Base-by-base conservation (phyloP, 92 coral and sea anemone species). In the Galaxea fascicularis region DNA sequence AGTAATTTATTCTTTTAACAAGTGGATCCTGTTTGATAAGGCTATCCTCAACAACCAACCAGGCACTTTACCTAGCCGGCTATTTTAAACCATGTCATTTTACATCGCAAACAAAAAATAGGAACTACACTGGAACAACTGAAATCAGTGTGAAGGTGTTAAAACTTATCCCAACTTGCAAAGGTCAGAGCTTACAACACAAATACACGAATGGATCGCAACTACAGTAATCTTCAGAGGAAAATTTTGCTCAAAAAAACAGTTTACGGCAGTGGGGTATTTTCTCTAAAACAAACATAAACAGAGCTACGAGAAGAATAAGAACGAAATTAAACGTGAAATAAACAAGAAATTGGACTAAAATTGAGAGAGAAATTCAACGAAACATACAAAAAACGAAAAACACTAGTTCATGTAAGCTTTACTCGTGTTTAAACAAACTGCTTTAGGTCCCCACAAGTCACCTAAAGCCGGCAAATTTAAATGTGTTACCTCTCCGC, bases 401-500 rank as follows among this genome's bases (percentile, higher is more conserved):
- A 18, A 14, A 25, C 1, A 45, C 0, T 18, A 17, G 12, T 14
- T 16, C 29, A 24, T 18, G 13, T 25, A 70, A 15, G 0, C 21
- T 68, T 70, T 56, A 41, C 28, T 71, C 10, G 18, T 22, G 69
- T 3, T 24, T 20, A 68, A 10, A 16, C 7, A 24, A 11, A 18
- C 29, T 18, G 56, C 52, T 14, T 70, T 71, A 12, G 25, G 9
- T 15, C 27, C 28, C 71, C 28, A 16, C 4, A 16, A 21, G 39
- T 0, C 4, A 4, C 13, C 20, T 8, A 22, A 31, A 70, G 21
- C 77, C 77, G 78, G 70, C 17, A 31, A 71, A 71, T 46, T 70
- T 30, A 35, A 7, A 17, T 41, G 64, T 26, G 15, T 87, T 94
- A 96, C 99, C 99, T 94, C 94, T 35, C 99, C 99, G 75, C 97